Evolutionary conservation across 2,113 vertebrate genomes (phyloP), one percentile per base, ranked within the genome.

Genomic region (Dicaeum eximium): DNA sequence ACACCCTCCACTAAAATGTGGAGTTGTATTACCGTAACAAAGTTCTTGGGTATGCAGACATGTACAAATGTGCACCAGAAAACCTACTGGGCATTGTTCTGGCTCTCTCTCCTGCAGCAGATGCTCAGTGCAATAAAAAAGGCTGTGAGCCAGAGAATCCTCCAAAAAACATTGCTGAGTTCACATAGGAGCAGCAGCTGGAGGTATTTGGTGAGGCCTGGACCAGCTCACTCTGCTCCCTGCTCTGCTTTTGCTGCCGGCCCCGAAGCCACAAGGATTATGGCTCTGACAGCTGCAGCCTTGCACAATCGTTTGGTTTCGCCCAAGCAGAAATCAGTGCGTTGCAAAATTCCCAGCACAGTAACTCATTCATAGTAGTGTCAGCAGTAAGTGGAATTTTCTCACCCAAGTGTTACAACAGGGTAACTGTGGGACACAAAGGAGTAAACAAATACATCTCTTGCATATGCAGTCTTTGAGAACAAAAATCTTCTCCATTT

Each of bases 261-360:
- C 94, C 31, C 75, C 8, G 9, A 73, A 83, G 67, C 64, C 60
- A 9, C 48, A 16, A 0, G 8, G 88, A 94, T 94, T 80, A 80
- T 8, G 38, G 51, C 71, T 74, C 8, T 80, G 91, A 92, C 95
- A 93, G 95, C 96, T 93, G 92, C 8, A 15, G 74, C 67, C 92
- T 96, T 80, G 67, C 75, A 70, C 88, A 96, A 80, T 77, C 3
- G 1, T 64, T 73, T 69, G 28, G 64, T 65, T 83, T 80, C 80
- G 56, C 82, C 51, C 37, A 1, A 44, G 69, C 75, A 88, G 86
- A 90, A 93, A 92, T 88, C 88, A 74, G 72, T 31, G 82, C 1
- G 0, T 64, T 96, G 95, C 88, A 91, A 90, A 96, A 86, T 45
- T 42, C 38, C 82, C 88, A 61, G 44, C 82, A 86, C 67, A 70